Evolutionary conservation across 2,888 invertebrate genomes (phyloP), one percentile per base, ranked within the genome.

Genomic region (Osmoderma eremita): DNA sequence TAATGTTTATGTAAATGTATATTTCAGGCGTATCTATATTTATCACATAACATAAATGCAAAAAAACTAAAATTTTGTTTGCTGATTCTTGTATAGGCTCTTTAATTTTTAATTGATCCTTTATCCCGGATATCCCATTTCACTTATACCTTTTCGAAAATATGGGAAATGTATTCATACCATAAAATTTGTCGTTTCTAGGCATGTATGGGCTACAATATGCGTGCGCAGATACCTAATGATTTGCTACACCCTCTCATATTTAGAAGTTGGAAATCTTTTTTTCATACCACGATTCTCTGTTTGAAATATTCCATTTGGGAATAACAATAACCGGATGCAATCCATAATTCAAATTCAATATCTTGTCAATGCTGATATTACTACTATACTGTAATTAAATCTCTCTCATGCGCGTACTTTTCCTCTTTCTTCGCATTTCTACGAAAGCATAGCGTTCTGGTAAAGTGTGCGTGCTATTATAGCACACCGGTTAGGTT

Each of bases 401-500:
- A 30, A 24, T 61, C n/a, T 42, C 45, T 30, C 45, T 45, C 39
- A 18, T 20, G 3, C 56, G 45, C 22, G 18, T 45, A 53, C 42
- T 42, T 53, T 53, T 51, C 51, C 24, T 51, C 24, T 42, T 61
- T 30, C 15, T 30, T 22, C 42, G 24, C 30, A 58, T 45, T 67
- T 69, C 69, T 36, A 15, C 45, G 66, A 68, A 68, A 41, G 8
- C 54, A 49, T 41, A 38, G 41, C 41, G 38, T 66, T 67, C 54
- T 65, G 10, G 54, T 39, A 20, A 58, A 58, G 45, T 54, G 63
- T 66, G 53, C 67, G 68, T 63, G 69, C 67, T 69, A 66, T 67
- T 65, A 63, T 67, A 68, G 68, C 67, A n/a, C n/a, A 58, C 69
- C 73, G 69, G 72, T 71, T 72, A 74, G 62, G 70, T 73, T 74